Conservation (phyloP, 37 sponge, comb jelly and placozoan genomes). For the Chondrilla cf. caribensis region DNA sequence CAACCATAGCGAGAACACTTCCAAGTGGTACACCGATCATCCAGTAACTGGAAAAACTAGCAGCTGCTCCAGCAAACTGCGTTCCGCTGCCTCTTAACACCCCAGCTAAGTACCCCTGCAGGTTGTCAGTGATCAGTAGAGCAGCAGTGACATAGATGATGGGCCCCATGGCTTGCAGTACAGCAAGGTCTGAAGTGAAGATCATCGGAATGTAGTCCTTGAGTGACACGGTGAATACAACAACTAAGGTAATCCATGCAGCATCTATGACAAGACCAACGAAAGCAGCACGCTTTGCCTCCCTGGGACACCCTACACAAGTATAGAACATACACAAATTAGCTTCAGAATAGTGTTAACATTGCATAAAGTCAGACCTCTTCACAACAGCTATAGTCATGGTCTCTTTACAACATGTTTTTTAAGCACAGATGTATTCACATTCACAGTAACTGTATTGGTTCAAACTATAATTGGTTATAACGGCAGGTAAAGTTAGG, state of each 20-base stretch:
- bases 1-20: conserved; percentile 30
- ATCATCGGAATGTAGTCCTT: too few relatives aligned
- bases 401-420: too few relatives aligned
- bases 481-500: too few relatives aligned
- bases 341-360: too few relatives aligned
- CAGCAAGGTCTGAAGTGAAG: not conserved
- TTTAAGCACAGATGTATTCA: too few relatives aligned
- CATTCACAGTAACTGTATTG: too few relatives aligned
- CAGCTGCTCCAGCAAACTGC: conserved; percentile 37
- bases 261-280: not conserved
- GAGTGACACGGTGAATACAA: not conserved
- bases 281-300: not conserved
- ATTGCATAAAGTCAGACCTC: too few relatives aligned
- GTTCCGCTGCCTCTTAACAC: conserved; percentile 41
- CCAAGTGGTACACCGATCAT: conserved; percentile 54
- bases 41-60: conserved; percentile 33
- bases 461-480: too few relatives aligned
- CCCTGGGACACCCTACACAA: not conserved
- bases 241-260: not conserved
- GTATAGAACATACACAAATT: too few relatives aligned
- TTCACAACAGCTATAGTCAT: too few relatives aligned
- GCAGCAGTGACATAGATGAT: not conserved
- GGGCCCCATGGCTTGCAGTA: not conserved
- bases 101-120: conserved; percentile 22
- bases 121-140: not conserved